Evolutionary conservation across 2,797 vertebrate species (phyloP), one percentile per base, ranked within the genome.

Genomic region (Cirrhinus mrigala): DNA sequence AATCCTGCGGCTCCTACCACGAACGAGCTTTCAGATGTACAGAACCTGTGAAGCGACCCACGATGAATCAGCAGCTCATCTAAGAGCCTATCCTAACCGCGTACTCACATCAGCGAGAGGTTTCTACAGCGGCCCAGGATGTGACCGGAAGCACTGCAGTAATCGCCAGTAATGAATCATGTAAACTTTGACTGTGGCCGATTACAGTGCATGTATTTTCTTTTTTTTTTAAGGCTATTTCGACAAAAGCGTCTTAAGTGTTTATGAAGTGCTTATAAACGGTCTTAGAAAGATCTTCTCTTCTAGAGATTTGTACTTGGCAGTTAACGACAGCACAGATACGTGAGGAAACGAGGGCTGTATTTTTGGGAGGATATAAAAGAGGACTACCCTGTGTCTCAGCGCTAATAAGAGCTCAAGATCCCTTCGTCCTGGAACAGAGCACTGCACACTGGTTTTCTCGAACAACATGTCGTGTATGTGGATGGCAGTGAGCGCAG

Each of bases 181-280:
- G 69, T 82, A 73, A 73, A 82, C 80, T 82, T 12, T 73, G 69
- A 70, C 64, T 1, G 54, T 54, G 44, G 18, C 60, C 71, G 50
- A 78, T 85, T 86, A 82, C 87, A 85, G 85, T 86, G 79, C 62
- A 73, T 9, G 70, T n/a, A 2, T 44, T 44, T 44, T 3, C 6
- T 56, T 56, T 60, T 22, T 73, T 73, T 85, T 70, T 88, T 88
- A 88, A 88, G 82, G 88, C 87, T 86, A 46, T 46, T 77, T 69
- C 14, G 84, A 82, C 84, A 70, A 79, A 86, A 80, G 82, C 86
- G 60, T 75, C 75, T 58, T 44, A 78, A 86, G 79, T 82, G 86
- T 87, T 87, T 80, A 84, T 84, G 88, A 86, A 86, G 79, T 88
- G 87, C 87, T 88, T 81, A 81, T 82, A 77, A 89, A 87, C 74